Conservation (phyloP, 2,797 vertebrate species). For the Alosa sapidissima region DNA sequence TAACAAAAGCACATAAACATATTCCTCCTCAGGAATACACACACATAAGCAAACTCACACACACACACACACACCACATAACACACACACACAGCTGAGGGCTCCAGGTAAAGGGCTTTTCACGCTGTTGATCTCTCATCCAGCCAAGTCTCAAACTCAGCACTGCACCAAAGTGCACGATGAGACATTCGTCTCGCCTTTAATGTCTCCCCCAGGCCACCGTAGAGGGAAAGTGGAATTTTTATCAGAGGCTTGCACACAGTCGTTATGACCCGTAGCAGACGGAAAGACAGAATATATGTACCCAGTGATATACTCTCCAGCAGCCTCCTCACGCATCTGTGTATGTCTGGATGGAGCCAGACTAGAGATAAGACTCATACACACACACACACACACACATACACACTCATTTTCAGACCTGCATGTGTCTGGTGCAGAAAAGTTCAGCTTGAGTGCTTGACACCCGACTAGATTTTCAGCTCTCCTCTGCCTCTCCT, state of each 20-base stretch:
- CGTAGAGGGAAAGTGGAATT: constrained; percentile 22
- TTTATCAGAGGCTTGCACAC: constrained; percentile 22
- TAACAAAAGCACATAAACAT: neutral
- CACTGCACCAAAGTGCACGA: constrained; percentile 32
- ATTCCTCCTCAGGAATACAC: neutral
- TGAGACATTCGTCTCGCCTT: constrained; percentile 48
- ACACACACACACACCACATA: neutral
- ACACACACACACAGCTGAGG: neutral
- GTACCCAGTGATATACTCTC: constrained; percentile 9
- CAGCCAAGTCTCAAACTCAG: neutral
- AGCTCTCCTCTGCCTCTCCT: constrained; percentile 18
- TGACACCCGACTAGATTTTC: neutral
- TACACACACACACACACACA: neutral
- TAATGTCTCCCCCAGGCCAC: constrained; percentile 45
- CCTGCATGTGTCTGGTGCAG: neutral
- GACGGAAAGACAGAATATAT: neutral
- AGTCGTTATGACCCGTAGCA: neutral
- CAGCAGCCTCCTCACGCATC: neutral
- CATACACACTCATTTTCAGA: neutral
- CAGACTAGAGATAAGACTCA: neutral
- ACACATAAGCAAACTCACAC: neutral
- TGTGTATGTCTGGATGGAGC: constrained; percentile 25
- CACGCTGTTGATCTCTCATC: constrained; percentile 21
- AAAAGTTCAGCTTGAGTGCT: neutral
- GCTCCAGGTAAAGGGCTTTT: constrained; percentile 17